phyloP scores from a whole-genome alignment of 1,140 invertebrate species.

The Danaus melanippus region DNA sequence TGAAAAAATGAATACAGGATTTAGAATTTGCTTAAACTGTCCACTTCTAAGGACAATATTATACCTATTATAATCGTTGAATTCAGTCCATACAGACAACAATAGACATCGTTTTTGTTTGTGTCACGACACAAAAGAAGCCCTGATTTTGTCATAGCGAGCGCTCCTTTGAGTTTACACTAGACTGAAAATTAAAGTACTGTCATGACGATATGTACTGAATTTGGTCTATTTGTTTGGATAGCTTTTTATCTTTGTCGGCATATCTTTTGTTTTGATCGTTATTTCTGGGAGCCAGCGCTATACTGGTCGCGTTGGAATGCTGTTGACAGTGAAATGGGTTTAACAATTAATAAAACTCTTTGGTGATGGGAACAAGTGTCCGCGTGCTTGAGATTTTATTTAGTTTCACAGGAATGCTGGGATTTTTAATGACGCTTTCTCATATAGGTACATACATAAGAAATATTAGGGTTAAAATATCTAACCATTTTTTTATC shows the following conservation, averaged over 20 bases:
- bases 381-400: slow-evolving; percentile 40
- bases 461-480: too few relatives aligned
- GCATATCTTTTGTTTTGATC: slow-evolving; percentile 34
- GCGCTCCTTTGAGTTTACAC: slow-evolving; percentile 63
- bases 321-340: slow-evolving; percentile 67
- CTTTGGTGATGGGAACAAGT: slow-evolving; percentile 40
- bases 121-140: slow-evolving; percentile 40
- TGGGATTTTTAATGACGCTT: slow-evolving; percentile 9
- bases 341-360: slow-evolving; percentile 67
- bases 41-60: slow-evolving; percentile 46
- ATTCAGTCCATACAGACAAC: slow-evolving; percentile 30
- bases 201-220: slow-evolving; percentile 52
- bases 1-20: too few relatives aligned
- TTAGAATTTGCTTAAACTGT: slow-evolving; percentile 27
- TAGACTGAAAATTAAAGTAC: slow-evolving; percentile 67
- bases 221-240: slow-evolving; percentile 42
- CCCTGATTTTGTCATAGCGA: slow-evolving; percentile 50
- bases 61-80: slow-evolving; percentile 34
- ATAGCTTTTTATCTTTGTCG: slow-evolving; percentile 56
- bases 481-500: too few relatives aligned
- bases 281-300: slow-evolving; percentile 37
- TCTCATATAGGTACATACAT: slow-evolving; percentile 1
- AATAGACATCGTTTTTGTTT: slow-evolving; percentile 47
- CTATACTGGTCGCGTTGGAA: slow-evolving; percentile 52
- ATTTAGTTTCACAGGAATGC: slow-evolving; percentile 19